These are phyloP conservation scores for Aethes cnicana DNA, from an alignment of 2,888 invertebrate species.

Conservation along the genomic window DNA sequence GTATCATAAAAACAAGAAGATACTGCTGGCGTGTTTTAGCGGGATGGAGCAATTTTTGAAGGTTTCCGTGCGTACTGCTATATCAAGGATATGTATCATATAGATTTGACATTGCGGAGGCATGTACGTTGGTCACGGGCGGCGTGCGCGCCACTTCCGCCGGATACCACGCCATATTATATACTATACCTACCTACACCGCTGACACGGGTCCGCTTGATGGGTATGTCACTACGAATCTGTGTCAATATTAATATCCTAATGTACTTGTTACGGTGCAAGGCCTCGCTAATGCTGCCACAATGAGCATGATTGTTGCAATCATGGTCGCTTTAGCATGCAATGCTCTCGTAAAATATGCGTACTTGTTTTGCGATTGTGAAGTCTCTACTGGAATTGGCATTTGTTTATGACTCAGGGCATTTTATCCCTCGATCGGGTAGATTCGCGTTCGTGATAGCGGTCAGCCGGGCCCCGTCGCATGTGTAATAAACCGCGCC, in stretches of 20 bases:
- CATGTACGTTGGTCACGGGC: slow-evolving; percentile 68
- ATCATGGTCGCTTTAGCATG: slow-evolving; percentile 56
- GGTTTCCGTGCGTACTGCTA: too few species aligned
- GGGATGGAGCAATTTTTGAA: too few species aligned
- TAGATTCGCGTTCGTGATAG: slow-evolving; percentile 4
- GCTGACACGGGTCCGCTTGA: slow-evolving; percentile 36
- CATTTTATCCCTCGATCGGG: neutral
- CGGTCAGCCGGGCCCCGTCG: slow-evolving; percentile 5
- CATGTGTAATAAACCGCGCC: slow-evolving; percentile 3
- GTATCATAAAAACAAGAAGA: too few species aligned
- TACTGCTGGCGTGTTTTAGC: too few species aligned
- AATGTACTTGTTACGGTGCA: slow-evolving; percentile 29
- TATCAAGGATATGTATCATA: slow-evolving; percentile 31
- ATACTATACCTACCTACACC: too few species aligned
- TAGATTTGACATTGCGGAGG: slow-evolving; percentile 43
- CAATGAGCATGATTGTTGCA: slow-evolving; percentile 48
- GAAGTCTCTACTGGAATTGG: neutral
- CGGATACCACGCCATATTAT: slow-evolving; percentile 74
- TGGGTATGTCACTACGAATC: slow-evolving; percentile 46
- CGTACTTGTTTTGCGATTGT: neutral
- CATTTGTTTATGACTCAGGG: neutral
- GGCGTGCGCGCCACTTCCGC: slow-evolving; percentile 75
- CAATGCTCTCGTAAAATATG: slow-evolving; percentile 41
- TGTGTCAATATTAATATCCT: slow-evolving; percentile 38
- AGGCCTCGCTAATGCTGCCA: slow-evolving; percentile 41